phyloP scores from a whole-genome alignment of 1,140 invertebrate species.

The Cotesia glomerata region DNA sequence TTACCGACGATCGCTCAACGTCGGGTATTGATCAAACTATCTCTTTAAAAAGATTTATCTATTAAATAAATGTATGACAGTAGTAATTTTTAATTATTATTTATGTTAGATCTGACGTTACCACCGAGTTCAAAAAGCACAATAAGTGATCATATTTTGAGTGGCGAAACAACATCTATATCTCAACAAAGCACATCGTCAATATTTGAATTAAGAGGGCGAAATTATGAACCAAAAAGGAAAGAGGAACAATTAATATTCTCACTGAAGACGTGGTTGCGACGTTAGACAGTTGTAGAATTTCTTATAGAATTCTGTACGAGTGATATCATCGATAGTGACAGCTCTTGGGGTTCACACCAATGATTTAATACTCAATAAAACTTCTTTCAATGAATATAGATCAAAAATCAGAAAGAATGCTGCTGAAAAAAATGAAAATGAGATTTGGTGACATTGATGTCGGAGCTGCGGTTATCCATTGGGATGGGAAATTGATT shows the following conservation, averaged over 20 bases:
- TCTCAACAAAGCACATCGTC: constrained; percentile 10
- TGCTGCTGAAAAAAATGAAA: not conserved
- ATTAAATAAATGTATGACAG: not conserved
- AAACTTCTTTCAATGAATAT: constrained; percentile 35
- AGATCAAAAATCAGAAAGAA: constrained; percentile 27
- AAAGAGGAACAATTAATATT: constrained; percentile 39
- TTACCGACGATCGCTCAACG: not conserved
- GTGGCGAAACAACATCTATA: constrained; percentile 12
- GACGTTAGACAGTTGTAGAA: constrained; percentile 33
- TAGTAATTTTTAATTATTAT: constrained; percentile 1
- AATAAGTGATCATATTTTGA: constrained; percentile 4
- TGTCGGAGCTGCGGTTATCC: too few relatives aligned
- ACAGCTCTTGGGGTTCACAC: constrained; percentile 32
- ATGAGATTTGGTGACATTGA: too few relatives aligned
- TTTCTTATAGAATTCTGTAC: constrained; percentile 18
- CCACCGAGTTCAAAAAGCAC: constrained; percentile 5
- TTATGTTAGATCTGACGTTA: not conserved
- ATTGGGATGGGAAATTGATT: too few relatives aligned
- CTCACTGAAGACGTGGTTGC: constrained; percentile 37
- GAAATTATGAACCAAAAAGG: constrained; percentile 26
- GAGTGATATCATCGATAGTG: constrained; percentile 30
- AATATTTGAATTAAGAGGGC: constrained; percentile 6
- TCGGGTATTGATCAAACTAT: constrained; percentile 7
- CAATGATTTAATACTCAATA: constrained; percentile 34
- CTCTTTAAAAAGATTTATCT: not conserved